Base-by-base conservation (phyloP, 2,888 invertebrate genomes). In the Idaea dimidiata region DNA sequence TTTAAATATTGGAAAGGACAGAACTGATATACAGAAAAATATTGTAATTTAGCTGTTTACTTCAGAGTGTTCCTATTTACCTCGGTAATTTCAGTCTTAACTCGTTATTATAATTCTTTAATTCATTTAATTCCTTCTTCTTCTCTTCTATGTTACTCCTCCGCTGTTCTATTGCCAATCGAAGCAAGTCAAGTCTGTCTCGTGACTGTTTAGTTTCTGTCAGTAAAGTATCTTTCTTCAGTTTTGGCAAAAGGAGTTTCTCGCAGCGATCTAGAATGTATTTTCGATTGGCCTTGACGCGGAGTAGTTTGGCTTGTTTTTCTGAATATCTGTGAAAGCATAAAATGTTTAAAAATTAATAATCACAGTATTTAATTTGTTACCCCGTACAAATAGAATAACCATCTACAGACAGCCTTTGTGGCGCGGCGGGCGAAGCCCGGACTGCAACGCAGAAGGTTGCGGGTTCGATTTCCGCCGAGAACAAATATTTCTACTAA, bases 231-330 rank as follows among this genome's bases (percentile, higher is more conserved):
- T 93, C 91, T 60, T 83, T 87, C 69, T 87, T 89, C 14, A 89
- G 68, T 74, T 90, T 92, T 1, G 81, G 76, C 0, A 83, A 76
- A 58, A 92, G 68, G 1, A 92, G 70, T 61, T 85, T 87, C 63
- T 91, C 90, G 71, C 94, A 95, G 75, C 93, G 82, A 66, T 94
- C 93, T 67, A 94, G 86, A 6, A 94, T 81, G 68, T 94, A 91
- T 72, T 91, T 89, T 73, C 93, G 88, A 67, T 94, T 94, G 58
- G 90, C 89, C 86, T 94, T 94, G 68, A 95, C 75, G 69, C 94
- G 88, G 71, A 93, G 84, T 64, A 95, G 82, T 74, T 94, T 93
- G 68, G 93, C 87, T 78, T 95, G 95, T 81, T 94, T 95, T 76
- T 95, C 95, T 68, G 94, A 91, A 83, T 94, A 95, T 79, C 95